Base-by-base conservation (phyloP, 2,888 invertebrate genomes). In the Phlogophora meticulosa region DNA sequence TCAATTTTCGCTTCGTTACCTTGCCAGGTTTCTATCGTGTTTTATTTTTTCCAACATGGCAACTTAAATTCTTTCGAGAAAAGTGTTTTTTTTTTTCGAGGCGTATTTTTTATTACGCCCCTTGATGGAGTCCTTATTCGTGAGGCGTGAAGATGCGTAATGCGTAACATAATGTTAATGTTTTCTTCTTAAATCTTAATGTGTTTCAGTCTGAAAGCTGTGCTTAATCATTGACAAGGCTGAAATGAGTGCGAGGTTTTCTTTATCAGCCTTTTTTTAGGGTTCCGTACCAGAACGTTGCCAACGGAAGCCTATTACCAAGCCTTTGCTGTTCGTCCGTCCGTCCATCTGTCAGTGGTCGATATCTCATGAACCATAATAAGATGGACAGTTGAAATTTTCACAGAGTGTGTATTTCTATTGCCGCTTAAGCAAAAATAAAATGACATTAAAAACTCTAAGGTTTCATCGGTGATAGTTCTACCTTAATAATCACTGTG, bases 1-100 rank as follows among this genome's bases (percentile, higher is more conserved):
- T 84, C 85, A 82, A 85, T 88, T 88, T 85, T 80, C 86, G 86
- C 88, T 90, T 90, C 88, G 90, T 90, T 91, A 90, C 82, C 81
- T 83, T 76, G 61, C 63, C 68, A 70, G 79, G 82, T 77, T 78
- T 71, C 74, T 72, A 78, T 81, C 73, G 53, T 77, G 70, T 81
- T 76, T 82, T 84, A 77, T 86, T 88, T 85, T 82, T 81, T 79
- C 74, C 73, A 59, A 63, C 67, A 61, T 59, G 34, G 65, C 56
- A 63, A 69, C 67, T 76, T 77, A 64, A 72, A 74, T 78, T 80
- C 59, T 76, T 68, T 76, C 49, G 38, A 42, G 69, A 60, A 69
- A 56, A 72, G 65, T 55, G 80, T 73, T 69, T 80, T 73, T 66
- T 48, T 73, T 69, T 80, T 73, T 66, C 45, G 74, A 46, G 62